A percentile compares a stretch with the other conserved stretches of the same genome.
Conservation (phyloP, 1,140 invertebrate genomes). For the Sitobion miscanthi region DNA sequence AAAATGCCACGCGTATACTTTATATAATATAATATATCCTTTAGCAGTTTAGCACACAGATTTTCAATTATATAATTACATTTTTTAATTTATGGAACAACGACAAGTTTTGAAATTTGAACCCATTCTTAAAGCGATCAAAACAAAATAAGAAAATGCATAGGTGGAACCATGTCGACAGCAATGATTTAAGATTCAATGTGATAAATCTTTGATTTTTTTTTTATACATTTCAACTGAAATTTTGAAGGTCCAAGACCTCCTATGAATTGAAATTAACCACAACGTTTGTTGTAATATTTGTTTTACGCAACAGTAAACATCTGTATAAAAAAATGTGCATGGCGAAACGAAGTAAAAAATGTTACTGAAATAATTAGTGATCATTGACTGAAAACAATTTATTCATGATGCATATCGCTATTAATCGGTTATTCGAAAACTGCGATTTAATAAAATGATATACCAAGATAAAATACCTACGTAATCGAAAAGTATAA, state of each 20-base stretch:
- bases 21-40: background rate
- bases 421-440: conserved; percentile 20
- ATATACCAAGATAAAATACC: background rate
- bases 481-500: background rate
- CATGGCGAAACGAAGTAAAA: conserved; percentile 8
- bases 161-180: background rate
- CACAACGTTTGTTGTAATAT: conserved; percentile 34
- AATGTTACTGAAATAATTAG: conserved; percentile 46
- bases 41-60: background rate
- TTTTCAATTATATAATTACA: background rate
- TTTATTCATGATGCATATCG: conserved; percentile 18
- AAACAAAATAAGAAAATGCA: background rate
- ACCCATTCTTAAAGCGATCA: background rate
- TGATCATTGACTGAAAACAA: conserved; percentile 34
- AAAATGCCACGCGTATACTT: background rate
- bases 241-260: conserved; percentile 37
- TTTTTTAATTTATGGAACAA: background rate
- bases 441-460: background rate
- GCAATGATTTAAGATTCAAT: background rate
- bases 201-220: background rate
- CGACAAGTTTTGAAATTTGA: background rate
- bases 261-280: background rate
- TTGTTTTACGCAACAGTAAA: conserved; percentile 50
- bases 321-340: background rate
- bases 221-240: background rate